Conservation (phyloP, 2,113 vertebrate genomes). For the Cyanoramphus novaezelandiae region DNA sequence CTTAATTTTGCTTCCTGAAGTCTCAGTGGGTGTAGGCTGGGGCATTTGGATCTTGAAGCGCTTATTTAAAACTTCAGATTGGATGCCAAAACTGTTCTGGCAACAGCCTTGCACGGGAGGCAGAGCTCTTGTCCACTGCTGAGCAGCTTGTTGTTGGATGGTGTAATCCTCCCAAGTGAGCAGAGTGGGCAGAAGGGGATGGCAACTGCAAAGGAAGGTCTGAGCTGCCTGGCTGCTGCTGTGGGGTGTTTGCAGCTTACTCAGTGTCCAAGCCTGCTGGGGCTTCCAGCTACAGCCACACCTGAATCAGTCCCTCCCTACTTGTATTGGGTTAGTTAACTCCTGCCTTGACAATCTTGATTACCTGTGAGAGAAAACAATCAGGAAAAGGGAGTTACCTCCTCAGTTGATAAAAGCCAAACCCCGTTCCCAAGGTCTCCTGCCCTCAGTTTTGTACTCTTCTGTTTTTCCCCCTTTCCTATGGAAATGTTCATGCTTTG, state of each 20-base stretch:
- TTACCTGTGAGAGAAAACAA: neutral
- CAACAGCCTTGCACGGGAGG: neutral
- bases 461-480: neutral
- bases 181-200: neutral
- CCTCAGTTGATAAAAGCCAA: neutral
- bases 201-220: neutral
- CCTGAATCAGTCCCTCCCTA: neutral
- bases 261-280: accelerated
- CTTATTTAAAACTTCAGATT: neutral
- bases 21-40: neutral
- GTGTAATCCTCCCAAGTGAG: neutral
- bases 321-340: neutral
- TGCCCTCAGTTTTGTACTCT: neutral
- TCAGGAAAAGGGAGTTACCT: neutral
- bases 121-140: neutral
- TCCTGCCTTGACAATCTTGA: neutral
- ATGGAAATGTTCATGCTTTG: neutral
- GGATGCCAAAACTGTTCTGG: neutral
- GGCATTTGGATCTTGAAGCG: neutral
- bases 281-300: neutral
- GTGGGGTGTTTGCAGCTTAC: neutral
- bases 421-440: neutral
- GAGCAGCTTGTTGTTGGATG: neutral
- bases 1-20: neutral
- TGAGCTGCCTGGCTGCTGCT: neutral